A percentile compares a stretch with the other conserved stretches of the same genome.
These are phyloP conservation scores for Heliconius charithonia DNA, from an alignment of 2,888 invertebrate genomes.

Conservation along the genomic window DNA sequence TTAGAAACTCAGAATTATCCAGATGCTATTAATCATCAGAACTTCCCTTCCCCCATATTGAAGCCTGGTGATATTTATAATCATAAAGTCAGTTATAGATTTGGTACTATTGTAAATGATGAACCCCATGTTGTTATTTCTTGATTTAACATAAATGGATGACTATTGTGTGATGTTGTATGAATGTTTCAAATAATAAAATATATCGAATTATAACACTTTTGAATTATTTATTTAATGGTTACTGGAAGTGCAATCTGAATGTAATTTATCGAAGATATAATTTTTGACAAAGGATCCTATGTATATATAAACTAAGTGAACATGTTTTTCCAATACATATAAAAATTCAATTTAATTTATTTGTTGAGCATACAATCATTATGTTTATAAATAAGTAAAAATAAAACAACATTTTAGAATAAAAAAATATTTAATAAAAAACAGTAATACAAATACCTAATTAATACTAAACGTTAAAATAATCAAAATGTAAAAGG, in stretches of 20 bases:
- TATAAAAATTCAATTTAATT: no score
- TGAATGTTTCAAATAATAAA: no score
- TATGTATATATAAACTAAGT: no score
- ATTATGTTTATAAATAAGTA: not conserved
- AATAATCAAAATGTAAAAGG: not conserved
- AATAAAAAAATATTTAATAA: not conserved
- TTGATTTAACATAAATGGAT: not conserved
- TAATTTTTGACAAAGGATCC: no score
- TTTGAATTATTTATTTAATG: not conserved
- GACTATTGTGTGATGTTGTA: not conserved
- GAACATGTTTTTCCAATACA: no score
- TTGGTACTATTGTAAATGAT: slow-evolving; percentile 69
- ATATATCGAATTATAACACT: no score
- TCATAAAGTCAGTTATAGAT: slow-evolving; percentile 89
- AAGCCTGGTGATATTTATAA: slow-evolving; percentile 87
- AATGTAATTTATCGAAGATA: no score
- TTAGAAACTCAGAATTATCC: slow-evolving; percentile 97
- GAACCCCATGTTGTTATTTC: slow-evolving; percentile 50
- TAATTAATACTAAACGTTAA: not conserved
- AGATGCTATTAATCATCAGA: slow-evolving; percentile 91
- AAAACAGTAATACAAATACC: not conserved
- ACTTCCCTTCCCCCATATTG: slow-evolving; percentile 88
- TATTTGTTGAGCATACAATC: no score
- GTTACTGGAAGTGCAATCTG: not conserved
- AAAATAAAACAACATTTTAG: not conserved